Conservation (phyloP, 1,140 invertebrate genomes). For the Drosophila biarmipes region DNA sequence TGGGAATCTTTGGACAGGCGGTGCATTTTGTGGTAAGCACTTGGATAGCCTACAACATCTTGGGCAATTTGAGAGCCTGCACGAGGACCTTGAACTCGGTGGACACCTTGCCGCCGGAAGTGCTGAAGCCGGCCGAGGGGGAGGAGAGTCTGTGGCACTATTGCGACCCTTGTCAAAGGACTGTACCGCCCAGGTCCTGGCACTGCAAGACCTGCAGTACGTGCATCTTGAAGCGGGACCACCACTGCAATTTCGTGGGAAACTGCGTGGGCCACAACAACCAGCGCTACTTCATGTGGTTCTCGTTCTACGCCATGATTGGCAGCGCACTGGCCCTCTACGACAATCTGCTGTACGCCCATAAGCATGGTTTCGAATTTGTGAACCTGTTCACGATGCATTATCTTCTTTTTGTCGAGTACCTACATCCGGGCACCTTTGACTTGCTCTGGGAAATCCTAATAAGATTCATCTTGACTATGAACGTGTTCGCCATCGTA, state of each 20-base stretch:
- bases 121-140: neutral
- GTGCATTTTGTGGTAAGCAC: conserved; percentile 11
- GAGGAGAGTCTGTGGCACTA: conserved; percentile 87
- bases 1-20: conserved; percentile 12
- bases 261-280: conserved; percentile 96
- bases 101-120: conserved; percentile 3
- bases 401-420: no score
- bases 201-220: conserved; percentile 92
- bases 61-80: conserved; percentile 55
- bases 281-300: conserved; percentile 93
- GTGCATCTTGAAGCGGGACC: conserved; percentile 96
- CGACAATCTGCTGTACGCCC: conserved; percentile 89
- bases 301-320: conserved; percentile 91
- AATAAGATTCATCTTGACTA: conserved; percentile 3
- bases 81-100: conserved; percentile 23
- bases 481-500: conserved; percentile 8
- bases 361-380: neutral
- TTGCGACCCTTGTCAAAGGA: conserved; percentile 90
- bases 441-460: neutral
- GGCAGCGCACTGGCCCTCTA: conserved; percentile 87
- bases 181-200: conserved; percentile 95
- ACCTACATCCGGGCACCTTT: fast-evolving
- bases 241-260: conserved; percentile 96
- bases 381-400: neutral
- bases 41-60: conserved; percentile 33